Percentiles rank a stretch among this genome's conserved stretches.
These are phyloP conservation scores for Papilio protenor DNA, from an alignment of 2,888 invertebrate species.

Conservation along the genomic window DNA sequence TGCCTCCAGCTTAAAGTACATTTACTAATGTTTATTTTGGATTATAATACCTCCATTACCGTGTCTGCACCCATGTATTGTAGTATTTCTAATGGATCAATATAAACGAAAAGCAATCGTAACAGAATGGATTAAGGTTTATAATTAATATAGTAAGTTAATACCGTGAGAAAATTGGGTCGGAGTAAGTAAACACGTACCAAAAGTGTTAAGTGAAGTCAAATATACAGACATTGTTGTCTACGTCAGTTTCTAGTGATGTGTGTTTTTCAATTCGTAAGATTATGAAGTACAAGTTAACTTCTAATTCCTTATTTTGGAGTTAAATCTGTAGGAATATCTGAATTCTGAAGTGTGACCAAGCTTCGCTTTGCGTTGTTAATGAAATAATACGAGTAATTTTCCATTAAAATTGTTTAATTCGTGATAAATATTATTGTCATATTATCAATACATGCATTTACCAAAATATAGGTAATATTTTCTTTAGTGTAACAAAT, in stretches of 20 bases:
- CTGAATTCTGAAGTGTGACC: too few relatives aligned
- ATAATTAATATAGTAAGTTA: not conserved
- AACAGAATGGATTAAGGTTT: not conserved
- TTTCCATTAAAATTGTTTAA: too few relatives aligned
- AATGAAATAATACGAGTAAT: too few relatives aligned
- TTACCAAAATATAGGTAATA: too few relatives aligned
- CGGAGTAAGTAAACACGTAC: constrained; percentile 30
- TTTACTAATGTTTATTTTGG: constrained; percentile 25
- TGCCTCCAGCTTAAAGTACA: not conserved
- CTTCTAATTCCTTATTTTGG: not conserved
- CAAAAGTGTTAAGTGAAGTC: constrained; percentile 39
- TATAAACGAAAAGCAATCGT: constrained; percentile 5
- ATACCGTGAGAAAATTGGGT: constrained; percentile 39
- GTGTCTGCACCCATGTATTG: constrained; percentile 23
- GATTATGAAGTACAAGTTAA: not conserved
- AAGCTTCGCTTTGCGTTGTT: too few relatives aligned
- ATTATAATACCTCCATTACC: constrained; percentile 36
- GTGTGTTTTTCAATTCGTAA: constrained; percentile 4
- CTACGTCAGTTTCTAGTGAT: not conserved
- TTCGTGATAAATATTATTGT: too few relatives aligned
- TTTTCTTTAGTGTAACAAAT: not conserved
- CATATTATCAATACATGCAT: too few relatives aligned
- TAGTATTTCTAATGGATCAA: constrained; percentile 3
- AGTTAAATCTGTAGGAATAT: not conserved
- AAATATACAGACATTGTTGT: constrained; percentile 36